Percentiles rank a stretch among this genome's conserved stretches.
phyloP scores from a whole-genome alignment of 2,888 invertebrate genomes.

The Pandemis heparana region DNA sequence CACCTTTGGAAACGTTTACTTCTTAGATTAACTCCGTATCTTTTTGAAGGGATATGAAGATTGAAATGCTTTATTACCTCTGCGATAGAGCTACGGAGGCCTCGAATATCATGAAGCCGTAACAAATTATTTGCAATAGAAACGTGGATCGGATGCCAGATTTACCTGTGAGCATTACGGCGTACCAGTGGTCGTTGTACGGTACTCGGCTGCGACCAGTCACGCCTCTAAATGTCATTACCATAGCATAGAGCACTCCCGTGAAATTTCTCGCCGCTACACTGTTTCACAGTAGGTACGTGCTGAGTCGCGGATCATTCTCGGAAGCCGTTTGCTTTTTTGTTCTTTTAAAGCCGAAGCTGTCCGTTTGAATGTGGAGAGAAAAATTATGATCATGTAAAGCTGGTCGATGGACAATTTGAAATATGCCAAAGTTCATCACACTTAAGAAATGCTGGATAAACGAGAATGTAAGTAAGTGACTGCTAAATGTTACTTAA shows the following conservation, averaged over 20 bases:
- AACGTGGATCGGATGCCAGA: conserved; percentile 29
- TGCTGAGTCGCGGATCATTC: conserved; percentile 38
- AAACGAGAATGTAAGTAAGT: not conserved
- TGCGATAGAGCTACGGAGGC: not conserved
- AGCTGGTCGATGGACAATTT: not conserved
- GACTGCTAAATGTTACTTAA: conserved; percentile 9
- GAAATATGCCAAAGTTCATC: not conserved
- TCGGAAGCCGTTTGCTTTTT: conserved; percentile 33
- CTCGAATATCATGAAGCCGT: not conserved
- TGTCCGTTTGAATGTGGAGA: conserved; percentile 26
- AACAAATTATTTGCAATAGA: conserved; percentile 30
- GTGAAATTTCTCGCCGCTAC: conserved; percentile 51
- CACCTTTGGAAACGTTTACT: conserved; percentile 27
- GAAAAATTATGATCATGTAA: not conserved
- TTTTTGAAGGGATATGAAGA: conserved; percentile 1
- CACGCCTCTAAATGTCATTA: conserved; percentile 70
- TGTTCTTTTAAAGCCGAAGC: conserved; percentile 20
- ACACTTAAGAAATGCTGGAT: not conserved
- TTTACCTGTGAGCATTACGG: conserved; percentile 29
- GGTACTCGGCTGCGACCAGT: conserved; percentile 57
- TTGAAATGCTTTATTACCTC: not conserved
- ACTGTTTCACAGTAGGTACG: conserved; percentile 35
- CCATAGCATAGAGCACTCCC: conserved; percentile 51
- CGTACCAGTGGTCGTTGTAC: conserved; percentile 49
- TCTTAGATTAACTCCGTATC: conserved; percentile 7